Percentiles rank a stretch among this genome's conserved stretches.
Conservation (phyloP, 1,140 invertebrate species). For the Trichomalopsis sarcophagae region DNA sequence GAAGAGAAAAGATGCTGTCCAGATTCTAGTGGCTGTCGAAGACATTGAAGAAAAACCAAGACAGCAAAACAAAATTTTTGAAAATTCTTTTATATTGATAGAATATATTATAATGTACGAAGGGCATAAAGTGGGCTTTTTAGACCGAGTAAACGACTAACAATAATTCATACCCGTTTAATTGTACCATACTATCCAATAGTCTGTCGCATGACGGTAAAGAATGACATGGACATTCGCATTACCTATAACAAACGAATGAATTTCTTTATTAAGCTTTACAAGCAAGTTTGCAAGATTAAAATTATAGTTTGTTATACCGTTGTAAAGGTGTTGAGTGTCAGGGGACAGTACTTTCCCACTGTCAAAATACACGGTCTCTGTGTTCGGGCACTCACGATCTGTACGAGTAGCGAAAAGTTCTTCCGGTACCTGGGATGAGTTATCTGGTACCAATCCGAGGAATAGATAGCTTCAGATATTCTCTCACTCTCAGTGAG, state of each 20-base stretch:
- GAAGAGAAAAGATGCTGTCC: too few species aligned
- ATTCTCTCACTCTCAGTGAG: conserved; percentile 55
- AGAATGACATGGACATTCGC: conserved; percentile 58
- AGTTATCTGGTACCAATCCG: conserved; percentile 55
- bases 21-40: too few species aligned
- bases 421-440: conserved; percentile 44
- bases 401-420: conserved; percentile 49
- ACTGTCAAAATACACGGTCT: conserved; percentile 55
- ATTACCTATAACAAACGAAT: conserved; percentile 53
- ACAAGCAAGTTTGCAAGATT: too few species aligned
- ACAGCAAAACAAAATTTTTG: neutral
- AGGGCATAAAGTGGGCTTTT: too few species aligned
- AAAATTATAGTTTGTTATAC: conserved; percentile 43
- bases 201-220: conserved; percentile 56
- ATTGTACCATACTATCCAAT: neutral
- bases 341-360: conserved; percentile 59
- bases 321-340: conserved; percentile 54
- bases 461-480: conserved; percentile 53
- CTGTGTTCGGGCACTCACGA: conserved; percentile 53
- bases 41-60: neutral
- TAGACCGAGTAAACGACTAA: neutral
- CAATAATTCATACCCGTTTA: neutral
- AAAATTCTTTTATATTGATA: conserved; percentile 7
- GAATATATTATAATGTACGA: too few species aligned
- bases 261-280: neutral